Percentiles rank a stretch among this genome's conserved stretches.
Conservation (phyloP, 2,797 vertebrate genomes). For the Amblyraja radiata region DNA sequence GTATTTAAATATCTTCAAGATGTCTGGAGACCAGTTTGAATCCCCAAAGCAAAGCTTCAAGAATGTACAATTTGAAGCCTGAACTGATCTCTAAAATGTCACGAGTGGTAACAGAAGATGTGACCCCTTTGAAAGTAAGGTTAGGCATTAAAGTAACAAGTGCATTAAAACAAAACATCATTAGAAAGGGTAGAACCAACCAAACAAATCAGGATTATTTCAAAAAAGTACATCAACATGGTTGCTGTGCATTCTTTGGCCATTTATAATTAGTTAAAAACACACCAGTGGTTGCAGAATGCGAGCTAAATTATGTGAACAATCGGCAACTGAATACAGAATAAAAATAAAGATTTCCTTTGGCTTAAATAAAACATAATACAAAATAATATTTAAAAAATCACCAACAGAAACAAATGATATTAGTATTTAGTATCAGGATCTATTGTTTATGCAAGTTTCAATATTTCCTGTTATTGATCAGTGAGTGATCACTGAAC, state of each 20-base stretch:
- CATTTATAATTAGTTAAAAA: not conserved
- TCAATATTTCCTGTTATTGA: not conserved
- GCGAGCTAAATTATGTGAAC: not conserved
- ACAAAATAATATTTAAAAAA: not conserved
- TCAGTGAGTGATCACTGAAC: not conserved
- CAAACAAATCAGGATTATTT: not conserved
- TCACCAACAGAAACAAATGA: not conserved
- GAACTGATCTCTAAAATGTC: not conserved
- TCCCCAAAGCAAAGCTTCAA: not conserved
- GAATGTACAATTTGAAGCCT: not conserved
- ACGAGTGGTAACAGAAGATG: not conserved
- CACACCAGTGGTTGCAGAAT: not conserved
- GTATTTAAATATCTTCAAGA: not conserved
- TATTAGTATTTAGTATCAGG: not conserved
- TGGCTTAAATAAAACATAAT: not conserved
- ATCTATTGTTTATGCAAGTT: not conserved
- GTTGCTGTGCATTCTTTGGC: not conserved
- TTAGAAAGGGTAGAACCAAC: not conserved
- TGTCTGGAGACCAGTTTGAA: not conserved
- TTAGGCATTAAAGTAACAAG: not conserved
- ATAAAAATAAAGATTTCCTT: not conserved
- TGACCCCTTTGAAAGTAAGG: not conserved
- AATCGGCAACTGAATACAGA: not conserved
- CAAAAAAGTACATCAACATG: not conserved
- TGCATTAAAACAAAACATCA: not conserved